Conservation (phyloP, 2,113 vertebrate species). For the Azemiops feae region DNA sequence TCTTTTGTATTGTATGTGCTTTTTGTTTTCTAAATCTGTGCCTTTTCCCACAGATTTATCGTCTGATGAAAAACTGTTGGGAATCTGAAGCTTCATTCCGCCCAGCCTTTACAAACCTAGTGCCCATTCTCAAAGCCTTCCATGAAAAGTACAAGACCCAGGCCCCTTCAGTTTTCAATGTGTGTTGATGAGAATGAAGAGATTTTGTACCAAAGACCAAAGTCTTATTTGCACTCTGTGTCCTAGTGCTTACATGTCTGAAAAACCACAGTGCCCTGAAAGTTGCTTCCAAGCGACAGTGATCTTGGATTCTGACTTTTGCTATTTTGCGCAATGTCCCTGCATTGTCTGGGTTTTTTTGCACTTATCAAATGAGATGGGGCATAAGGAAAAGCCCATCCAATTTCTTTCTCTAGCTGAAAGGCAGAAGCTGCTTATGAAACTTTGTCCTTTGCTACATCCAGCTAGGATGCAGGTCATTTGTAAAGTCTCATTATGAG, state of each 20-base stretch:
- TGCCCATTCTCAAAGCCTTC: conserved; percentile 67
- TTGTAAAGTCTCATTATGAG: background rate
- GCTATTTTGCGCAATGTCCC: background rate
- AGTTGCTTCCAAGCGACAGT: background rate
- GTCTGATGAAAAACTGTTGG: conserved; percentile 86
- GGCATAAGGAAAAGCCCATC: background rate
- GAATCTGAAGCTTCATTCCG: conserved; percentile 71
- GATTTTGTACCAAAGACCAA: background rate
- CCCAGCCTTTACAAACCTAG: conserved; percentile 77
- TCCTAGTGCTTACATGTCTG: background rate
- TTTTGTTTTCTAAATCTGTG: background rate
- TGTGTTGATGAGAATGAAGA: conserved; percentile 49
- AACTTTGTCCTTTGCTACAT: background rate
- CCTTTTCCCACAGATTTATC: conserved; percentile 62
- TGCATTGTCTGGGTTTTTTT: background rate
- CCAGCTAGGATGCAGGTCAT: background rate
- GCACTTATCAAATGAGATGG: background rate
- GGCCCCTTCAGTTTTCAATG: conserved; percentile 63
- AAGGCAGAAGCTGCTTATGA: background rate
- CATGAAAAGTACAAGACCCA: conserved; percentile 60
- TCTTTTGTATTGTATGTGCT: background rate
- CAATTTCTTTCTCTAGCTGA: background rate
- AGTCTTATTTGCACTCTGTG: background rate
- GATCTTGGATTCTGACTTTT: background rate
- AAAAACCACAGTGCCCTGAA: conserved; percentile 25